Evolutionary conservation across 2,113 vertebrate species (phyloP).

Genomic region (Nipponia nippon): DNA sequence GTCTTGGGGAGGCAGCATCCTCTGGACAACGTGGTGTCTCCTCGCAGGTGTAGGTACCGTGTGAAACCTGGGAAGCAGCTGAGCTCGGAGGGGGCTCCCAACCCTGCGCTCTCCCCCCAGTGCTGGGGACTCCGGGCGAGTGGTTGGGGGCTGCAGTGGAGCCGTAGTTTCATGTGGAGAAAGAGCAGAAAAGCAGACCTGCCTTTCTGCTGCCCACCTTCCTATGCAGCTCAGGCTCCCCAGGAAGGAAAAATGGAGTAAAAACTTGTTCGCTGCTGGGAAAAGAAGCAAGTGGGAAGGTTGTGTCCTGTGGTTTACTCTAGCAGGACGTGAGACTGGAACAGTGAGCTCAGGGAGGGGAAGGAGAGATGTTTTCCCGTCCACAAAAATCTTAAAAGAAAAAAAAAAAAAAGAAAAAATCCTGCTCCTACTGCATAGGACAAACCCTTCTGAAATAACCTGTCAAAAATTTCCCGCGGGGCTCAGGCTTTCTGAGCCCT

Average conservation of each 20-base stretch:
- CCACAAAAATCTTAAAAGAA: neutral
- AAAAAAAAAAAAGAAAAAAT: neutral
- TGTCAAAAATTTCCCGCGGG: neutral
- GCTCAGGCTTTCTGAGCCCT: neutral
- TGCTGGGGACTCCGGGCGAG: neutral
- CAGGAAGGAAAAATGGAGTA: neutral
- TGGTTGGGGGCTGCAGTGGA: neutral
- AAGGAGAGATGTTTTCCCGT: neutral
- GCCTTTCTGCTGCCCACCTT: neutral
- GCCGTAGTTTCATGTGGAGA: fast-evolving
- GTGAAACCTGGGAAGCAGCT: neutral
- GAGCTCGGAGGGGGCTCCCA: fast-evolving
- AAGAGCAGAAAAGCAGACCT: neutral
- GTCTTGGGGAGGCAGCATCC: constrained; percentile 8
- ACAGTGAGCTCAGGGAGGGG: neutral
- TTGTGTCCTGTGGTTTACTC: neutral
- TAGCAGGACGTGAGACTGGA: neutral
- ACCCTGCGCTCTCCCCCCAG: neutral
- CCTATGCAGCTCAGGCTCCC: neutral
- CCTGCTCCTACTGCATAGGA: neutral
- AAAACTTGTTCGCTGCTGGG: neutral
- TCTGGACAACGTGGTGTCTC: neutral
- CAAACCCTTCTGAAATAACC: neutral
- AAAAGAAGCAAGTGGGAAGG: neutral
- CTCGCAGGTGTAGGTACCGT: neutral